Conservation (phyloP, 2,797 vertebrate species). For the Intellagama lesueurii region DNA sequence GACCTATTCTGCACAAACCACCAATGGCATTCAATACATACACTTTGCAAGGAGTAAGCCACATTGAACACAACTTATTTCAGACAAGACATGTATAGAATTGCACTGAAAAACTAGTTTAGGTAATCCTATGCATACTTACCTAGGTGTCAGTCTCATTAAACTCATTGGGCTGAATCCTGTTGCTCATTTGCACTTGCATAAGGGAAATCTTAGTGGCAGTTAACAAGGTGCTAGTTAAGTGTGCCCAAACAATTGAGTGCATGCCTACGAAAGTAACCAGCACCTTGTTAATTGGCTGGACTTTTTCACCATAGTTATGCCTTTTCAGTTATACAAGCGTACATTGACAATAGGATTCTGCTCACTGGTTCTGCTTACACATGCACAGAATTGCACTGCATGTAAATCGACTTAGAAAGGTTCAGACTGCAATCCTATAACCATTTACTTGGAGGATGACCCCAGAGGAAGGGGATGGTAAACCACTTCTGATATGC, state of each 20-base stretch:
- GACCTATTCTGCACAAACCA: not conserved
- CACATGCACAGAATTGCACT: not conserved
- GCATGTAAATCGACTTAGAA: not conserved
- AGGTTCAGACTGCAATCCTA: not conserved
- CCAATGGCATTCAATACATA: not conserved
- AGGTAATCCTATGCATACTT: not conserved
- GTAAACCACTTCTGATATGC: too few species aligned
- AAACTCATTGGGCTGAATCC: not conserved
- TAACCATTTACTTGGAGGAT: not conserved
- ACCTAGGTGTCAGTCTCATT: not conserved
- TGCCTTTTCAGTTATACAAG: too few species aligned
- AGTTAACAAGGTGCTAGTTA: too few species aligned
- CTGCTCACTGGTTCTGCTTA: slow-evolving; percentile 6
- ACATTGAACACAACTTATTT: not conserved
- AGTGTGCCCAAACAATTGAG: too few species aligned
- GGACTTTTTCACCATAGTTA: too few species aligned
- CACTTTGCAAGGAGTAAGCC: not conserved
- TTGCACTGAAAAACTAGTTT: not conserved
- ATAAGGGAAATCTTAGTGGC: too few species aligned
- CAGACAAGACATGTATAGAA: not conserved
- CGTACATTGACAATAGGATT: too few species aligned
- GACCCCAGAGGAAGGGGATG: too few species aligned
- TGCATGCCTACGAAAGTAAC: too few species aligned
- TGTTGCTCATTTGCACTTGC: too few species aligned
- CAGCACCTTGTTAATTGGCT: too few species aligned